Evolutionary conservation across 2,888 invertebrate species (phyloP).

Genomic region (Endotricha flammealis): DNA sequence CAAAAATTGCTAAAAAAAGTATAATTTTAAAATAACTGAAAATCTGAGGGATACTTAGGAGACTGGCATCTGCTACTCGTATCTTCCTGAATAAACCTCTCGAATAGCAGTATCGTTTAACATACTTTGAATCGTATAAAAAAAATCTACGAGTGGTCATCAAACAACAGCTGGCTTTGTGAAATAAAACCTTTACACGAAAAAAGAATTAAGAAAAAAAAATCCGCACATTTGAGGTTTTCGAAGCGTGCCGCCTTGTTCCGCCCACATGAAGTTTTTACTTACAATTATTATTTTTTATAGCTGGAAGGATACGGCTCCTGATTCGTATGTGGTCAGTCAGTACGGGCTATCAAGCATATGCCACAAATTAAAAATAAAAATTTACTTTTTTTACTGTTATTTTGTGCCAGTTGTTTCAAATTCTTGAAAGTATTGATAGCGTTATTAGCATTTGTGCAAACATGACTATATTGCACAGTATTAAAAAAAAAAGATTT

Average conservation of each 20-base stretch:
- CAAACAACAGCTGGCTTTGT: conserved; percentile 62
- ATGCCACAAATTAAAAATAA: too few species aligned
- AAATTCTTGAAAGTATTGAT: too few species aligned
- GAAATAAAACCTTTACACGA: conserved; percentile 29
- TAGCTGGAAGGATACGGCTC: conserved; percentile 23
- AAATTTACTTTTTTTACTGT: too few species aligned
- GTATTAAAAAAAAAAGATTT: too few species aligned
- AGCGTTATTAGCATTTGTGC: too few species aligned
- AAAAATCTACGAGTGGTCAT: conserved; percentile 65
- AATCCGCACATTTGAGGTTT: conserved; percentile 42
- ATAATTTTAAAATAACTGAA: too few species aligned
- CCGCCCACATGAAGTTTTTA: conserved; percentile 53
- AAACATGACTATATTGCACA: too few species aligned
- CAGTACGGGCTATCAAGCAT: conserved; percentile 11
- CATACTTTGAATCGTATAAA: conserved; percentile 36
- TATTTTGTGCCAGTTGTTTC: too few species aligned
- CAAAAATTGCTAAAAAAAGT: too few species aligned
- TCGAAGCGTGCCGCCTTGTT: conserved; percentile 64
- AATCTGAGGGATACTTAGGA: too few species aligned
- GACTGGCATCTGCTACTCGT: conserved; percentile 29
- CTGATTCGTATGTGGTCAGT: conserved; percentile 37
- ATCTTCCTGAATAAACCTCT: conserved; percentile 34
- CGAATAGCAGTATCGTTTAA: conserved; percentile 60
- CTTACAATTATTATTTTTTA: conserved; percentile 50
- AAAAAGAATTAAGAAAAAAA: conserved; percentile 32